These are phyloP conservation scores for Todiramphus saurophagus DNA, from an alignment of 2,113 vertebrate species.

Conservation along the genomic window DNA sequence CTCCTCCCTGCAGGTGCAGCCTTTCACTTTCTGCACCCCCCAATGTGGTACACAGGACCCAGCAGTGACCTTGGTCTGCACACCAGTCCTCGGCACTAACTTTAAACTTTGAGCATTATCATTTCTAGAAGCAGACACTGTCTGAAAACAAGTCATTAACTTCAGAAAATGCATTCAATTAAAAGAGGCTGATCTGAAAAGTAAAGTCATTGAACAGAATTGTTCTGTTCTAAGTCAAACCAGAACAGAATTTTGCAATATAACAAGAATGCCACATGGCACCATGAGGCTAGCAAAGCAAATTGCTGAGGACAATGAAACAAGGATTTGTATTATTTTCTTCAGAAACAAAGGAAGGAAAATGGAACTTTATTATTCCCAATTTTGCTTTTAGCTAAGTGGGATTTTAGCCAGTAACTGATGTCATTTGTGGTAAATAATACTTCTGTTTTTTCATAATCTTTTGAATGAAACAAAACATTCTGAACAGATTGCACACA, in stretches of 20 bases:
- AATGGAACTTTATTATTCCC: background rate
- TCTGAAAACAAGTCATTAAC: too few relatives aligned
- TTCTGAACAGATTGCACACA: background rate
- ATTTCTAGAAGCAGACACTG: too few relatives aligned
- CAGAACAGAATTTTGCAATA: background rate
- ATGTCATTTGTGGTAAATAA: background rate
- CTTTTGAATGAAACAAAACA: background rate
- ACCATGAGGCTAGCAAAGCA: background rate
- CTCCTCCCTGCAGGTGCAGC: too few relatives aligned
- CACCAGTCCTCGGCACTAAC: too few relatives aligned
- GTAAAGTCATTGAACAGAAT: too few relatives aligned
- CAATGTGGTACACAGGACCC: too few relatives aligned
- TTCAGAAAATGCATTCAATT: too few relatives aligned
- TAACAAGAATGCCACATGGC: background rate
- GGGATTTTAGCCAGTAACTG: background rate
- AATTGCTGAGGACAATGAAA: background rate
- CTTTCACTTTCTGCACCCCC: too few relatives aligned
- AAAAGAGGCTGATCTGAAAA: too few relatives aligned
- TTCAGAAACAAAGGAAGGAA: background rate
- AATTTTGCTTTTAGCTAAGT: background rate
- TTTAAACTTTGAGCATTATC: too few relatives aligned
- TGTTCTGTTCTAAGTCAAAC: too few relatives aligned
- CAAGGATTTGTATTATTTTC: rapidly evolving
- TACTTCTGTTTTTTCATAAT: background rate
- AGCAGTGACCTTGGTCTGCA: too few relatives aligned